These are phyloP conservation scores for Lasius fuliginosus DNA, from an alignment of 2,888 invertebrate species.

Conservation along the genomic window DNA sequence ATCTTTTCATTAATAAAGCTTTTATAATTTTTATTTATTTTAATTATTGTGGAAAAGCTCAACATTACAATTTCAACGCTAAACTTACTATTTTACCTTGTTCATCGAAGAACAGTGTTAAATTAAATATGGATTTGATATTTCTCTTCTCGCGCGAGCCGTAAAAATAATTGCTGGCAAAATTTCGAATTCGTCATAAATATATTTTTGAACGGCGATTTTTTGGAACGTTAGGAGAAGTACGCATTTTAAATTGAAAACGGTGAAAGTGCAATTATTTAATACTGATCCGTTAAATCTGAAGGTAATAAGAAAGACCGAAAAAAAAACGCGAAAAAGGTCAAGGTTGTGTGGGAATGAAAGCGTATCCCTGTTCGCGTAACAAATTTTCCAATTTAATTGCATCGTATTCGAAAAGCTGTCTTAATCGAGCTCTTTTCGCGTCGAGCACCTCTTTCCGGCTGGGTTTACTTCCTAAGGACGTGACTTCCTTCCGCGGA, in stretches of 20 bases:
- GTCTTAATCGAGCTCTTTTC: slow-evolving; percentile 69
- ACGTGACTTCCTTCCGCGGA: slow-evolving; percentile 60
- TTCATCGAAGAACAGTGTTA: not conserved
- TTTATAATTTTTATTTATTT: not conserved
- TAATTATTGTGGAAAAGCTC: slow-evolving; percentile 5
- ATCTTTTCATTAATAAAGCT: not conserved
- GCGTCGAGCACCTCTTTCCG: slow-evolving; percentile 61
- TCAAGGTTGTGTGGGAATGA: slow-evolving; percentile 77
- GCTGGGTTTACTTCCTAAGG: slow-evolving; percentile 61
- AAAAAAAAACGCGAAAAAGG: slow-evolving; percentile 63
- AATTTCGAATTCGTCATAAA: slow-evolving; percentile 24
- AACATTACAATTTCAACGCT: not conserved
- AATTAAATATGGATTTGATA: not conserved
- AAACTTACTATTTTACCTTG: not conserved
- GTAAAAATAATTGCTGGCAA: not conserved
- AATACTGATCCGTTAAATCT: slow-evolving; percentile 50
- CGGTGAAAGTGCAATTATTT: slow-evolving; percentile 56
- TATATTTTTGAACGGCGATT: not conserved
- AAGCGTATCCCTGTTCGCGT: slow-evolving; percentile 74
- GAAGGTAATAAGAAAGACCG: slow-evolving; percentile 51
- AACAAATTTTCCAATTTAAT: slow-evolving; percentile 69
- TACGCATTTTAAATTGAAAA: slow-evolving; percentile 59
- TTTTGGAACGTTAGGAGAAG: slow-evolving; percentile 43
- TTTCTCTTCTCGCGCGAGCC: not conserved
- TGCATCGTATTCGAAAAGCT: slow-evolving; percentile 64